phyloP scores from a whole-genome alignment of 1,140 invertebrate species.

The Gryon sp. region DNA sequence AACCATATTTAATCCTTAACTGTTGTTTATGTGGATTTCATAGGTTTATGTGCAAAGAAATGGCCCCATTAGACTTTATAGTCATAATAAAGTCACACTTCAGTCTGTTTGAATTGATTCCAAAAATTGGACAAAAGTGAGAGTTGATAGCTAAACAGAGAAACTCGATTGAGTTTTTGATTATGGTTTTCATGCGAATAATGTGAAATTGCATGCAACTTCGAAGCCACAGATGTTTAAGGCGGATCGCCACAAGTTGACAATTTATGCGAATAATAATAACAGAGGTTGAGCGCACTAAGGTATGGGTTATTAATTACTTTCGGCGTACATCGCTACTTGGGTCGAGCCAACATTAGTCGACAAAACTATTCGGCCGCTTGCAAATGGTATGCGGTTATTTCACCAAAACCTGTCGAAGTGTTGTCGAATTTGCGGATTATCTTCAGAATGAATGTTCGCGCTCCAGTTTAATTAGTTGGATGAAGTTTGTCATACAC shows the following conservation, averaged over 20 bases:
- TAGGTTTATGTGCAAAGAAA: too few species aligned
- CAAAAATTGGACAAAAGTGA: slow-evolving; percentile 27
- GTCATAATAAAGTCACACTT: too few species aligned
- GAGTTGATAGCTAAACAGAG: neutral
- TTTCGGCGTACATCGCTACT: slow-evolving; percentile 22
- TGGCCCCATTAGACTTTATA: too few species aligned
- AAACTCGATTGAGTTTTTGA: neutral
- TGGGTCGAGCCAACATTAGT: slow-evolving; percentile 19
- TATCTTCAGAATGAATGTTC: slow-evolving; percentile 42
- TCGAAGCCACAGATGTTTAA: slow-evolving; percentile 44
- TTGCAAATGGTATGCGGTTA: slow-evolving; percentile 47
- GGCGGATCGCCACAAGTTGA: slow-evolving; percentile 26
- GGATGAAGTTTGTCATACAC: slow-evolving; percentile 38
- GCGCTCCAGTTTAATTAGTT: slow-evolving; percentile 45
- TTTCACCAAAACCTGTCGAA: slow-evolving; percentile 45
- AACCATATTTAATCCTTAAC: too few species aligned
- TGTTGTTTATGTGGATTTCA: too few species aligned
- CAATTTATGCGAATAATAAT: slow-evolving; percentile 62
- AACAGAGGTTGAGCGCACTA: slow-evolving; percentile 30
- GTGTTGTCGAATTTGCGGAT: slow-evolving; percentile 49
- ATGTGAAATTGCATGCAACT: slow-evolving; percentile 29
- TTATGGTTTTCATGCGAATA: slow-evolving; percentile 42
- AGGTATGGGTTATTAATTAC: slow-evolving; percentile 60
- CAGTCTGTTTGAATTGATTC: too few species aligned
- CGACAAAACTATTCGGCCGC: slow-evolving; percentile 44